Percentiles rank a stretch among this genome's conserved stretches.
Evolutionary conservation across 2,797 vertebrate genomes (phyloP).

Genomic region (Parauchenoglanis ngamensis): DNA sequence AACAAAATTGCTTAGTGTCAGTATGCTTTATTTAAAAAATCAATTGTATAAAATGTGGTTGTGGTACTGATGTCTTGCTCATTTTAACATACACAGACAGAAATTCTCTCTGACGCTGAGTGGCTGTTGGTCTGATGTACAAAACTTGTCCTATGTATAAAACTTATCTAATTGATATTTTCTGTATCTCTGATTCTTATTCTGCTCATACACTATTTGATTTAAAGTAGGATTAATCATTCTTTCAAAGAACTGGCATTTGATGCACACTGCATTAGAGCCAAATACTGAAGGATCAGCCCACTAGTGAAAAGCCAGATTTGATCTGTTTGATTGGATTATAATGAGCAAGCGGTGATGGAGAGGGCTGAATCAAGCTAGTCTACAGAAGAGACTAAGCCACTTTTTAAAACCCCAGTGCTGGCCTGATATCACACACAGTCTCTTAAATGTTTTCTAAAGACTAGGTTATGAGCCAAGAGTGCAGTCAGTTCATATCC

Average conservation of each 20-base stretch:
- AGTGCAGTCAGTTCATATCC: slow-evolving; percentile 50
- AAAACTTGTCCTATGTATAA: background rate
- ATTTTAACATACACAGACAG: background rate
- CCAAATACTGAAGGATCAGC: slow-evolving; percentile 32
- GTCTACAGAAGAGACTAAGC: slow-evolving; percentile 27
- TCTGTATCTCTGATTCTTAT: slow-evolving; percentile 24
- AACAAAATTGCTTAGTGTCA: slow-evolving; percentile 4
- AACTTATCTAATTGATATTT: background rate
- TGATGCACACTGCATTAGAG: slow-evolving; percentile 17
- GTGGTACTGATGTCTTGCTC: background rate
- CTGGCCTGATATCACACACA: slow-evolving; percentile 55
- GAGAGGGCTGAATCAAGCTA: slow-evolving; percentile 8
- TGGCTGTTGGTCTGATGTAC: background rate
- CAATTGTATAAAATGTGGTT: slow-evolving; percentile 6
- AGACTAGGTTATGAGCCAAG: slow-evolving; percentile 51
- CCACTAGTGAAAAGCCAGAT: slow-evolving; percentile 23
- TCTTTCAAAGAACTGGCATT: slow-evolving; percentile 21
- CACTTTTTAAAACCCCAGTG: slow-evolving; percentile 40
- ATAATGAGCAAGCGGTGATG: slow-evolving; percentile 43
- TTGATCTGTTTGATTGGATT: slow-evolving; percentile 47
- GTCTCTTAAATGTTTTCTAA: slow-evolving; percentile 52
- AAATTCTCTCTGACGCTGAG: background rate
- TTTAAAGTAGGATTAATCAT: slow-evolving; percentile 8
- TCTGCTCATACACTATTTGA: background rate
- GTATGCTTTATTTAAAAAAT: background rate